Evolutionary conservation across 2,113 vertebrate genomes (phyloP), one percentile per base, ranked within the genome.

Genomic region (Mesoclemmys tuberculata): DNA sequence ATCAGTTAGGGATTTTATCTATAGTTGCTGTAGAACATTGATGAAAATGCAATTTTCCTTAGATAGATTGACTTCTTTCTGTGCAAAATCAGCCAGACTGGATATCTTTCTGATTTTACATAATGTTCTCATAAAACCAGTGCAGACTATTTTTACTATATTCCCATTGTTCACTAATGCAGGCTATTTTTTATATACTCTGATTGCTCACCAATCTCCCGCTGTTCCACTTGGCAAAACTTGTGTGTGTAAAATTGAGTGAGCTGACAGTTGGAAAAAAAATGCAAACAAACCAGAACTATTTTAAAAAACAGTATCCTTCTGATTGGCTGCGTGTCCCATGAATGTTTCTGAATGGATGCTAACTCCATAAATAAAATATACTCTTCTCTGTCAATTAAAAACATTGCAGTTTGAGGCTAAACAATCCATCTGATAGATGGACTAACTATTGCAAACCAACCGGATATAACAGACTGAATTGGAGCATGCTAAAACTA

Each of bases 211-310:
- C 27, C 27, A 78, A 48, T 31, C 46, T 29, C 14, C 10, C 5
- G 1, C 75, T 78, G 24, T 78, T 78, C 29, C 55, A 41, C 26
- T 46, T 58, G 26, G 26, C 38, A 27, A 74, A 19, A 52, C 2
- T 0, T 5, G 1, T 1, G 2, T 0, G 0, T 85, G 2, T 21
- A 38, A 4, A 38, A 0, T 38, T 0, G 3, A 6, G 4, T 44
- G 80, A 51, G 44, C 79, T n/a, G 27, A 3, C 9, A 51, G 35
- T 49, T 29, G 55, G 31, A 8, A 5, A 21, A 38, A 71, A 74
- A 74, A 41, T 10, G 64, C 5, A 29, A 12, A 24, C 44, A 31
- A 56, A 52, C 6, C 44, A 81, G 22, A 3, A 3, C 51, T n/a
- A 44, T 22, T 8, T 1, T 6, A 56, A 27, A 3, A 1, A 6